Base-by-base conservation (phyloP, 2,797 vertebrate species). In the Gallinago solitaria region DNA sequence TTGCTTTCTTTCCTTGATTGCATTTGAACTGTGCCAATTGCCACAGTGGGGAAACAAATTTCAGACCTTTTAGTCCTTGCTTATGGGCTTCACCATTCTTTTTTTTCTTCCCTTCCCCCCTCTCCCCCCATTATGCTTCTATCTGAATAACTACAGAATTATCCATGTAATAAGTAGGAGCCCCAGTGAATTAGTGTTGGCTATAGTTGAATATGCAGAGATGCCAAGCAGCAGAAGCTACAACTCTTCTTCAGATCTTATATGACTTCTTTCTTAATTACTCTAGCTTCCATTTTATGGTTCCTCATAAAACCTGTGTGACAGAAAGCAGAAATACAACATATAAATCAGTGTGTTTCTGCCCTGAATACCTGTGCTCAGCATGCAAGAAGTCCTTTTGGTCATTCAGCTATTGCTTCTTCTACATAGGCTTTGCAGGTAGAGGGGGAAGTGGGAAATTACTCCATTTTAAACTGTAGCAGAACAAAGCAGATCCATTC, bases 221-320 rank as follows among this genome's bases (percentile, higher is more conserved):
- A 65, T n/a, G 59, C 37, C 54, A 87, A 73, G 50, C 14, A 78
- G 61, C 41, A 94, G 63, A 87, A 86, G 47, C 37, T 80, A 56
- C 73, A 84, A 51, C 16, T 56, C 57, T 78, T 82, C 45, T 84
- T 50, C 70, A 61, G 50, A 33, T 53, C 67, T 69, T 84, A n/a
- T 30, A 50, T 67, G 21, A 51, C 84, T 73, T 60, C 74, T 75
- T 87, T 71, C 81, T 82, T 93, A 96, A 93, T 89, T 94, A 88
- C 35, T 70, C 60, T 86, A 15, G 68, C 56, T 84, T 90, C 60
- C 24, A 39, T 90, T 87, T 95, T 93, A 95, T 79, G 47, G 35
- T 84, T 90, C 13, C 47, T 61, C 67, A 65, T 89, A 92, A 90
- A 93, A 50, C 51, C 74, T 19, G 23, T 51, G 50, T 79, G 68